Base-by-base conservation (phyloP, 1,140 invertebrate genomes). In the Drosophila orosa region DNA sequence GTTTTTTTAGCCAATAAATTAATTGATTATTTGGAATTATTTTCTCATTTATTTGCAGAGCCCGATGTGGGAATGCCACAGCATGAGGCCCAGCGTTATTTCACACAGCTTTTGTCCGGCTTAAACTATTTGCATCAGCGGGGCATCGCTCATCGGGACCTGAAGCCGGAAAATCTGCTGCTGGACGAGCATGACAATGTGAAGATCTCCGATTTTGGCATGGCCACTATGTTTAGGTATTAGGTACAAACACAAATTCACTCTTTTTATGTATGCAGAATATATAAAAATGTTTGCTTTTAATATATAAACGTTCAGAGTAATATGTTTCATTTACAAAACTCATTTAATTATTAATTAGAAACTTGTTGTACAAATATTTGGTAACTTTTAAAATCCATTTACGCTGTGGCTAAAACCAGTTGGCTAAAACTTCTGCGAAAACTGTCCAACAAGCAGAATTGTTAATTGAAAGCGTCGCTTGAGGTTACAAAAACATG, bases 131-230 rank as follows among this genome's bases (percentile, higher is more conserved):
- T 98, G 52, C 97, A 98, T 91, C 93, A 92, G 50, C 94, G 94
- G 77, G 97, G 97, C 17, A 95, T 98, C 25, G 95, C 96, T 6
- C 97, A 98, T 92, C 94, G 97, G 78, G 98, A 99, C 93, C 92
- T 99, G 35, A 99, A 99, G 92, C 98, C 98, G 5, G 98, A 99
- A 93, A 99, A 99, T 93, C 93, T 99, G 50, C 93, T 99, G 31
- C 93, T 99, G 10, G 97, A 98, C 93, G 94, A 95, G 61, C 93
- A 96, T 91, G 97, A 98, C 91, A 95, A 96, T 90, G 93, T 99
- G 42, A 99, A 99, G 94, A 98, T 99, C 67, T 96, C 97, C 3
- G 98, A 99, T 93, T 99, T 99, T 94, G 98, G 98, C 60, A 94
- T 99, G 93, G 97, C 98, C 13, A 99, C 98, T 3, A 93, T 99